A percentile compares a stretch with the other conserved stretches of the same genome.
These are phyloP conservation scores for Porites lobata DNA, from an alignment of 92 coral and sea anemone genomes.

Conservation along the genomic window DNA sequence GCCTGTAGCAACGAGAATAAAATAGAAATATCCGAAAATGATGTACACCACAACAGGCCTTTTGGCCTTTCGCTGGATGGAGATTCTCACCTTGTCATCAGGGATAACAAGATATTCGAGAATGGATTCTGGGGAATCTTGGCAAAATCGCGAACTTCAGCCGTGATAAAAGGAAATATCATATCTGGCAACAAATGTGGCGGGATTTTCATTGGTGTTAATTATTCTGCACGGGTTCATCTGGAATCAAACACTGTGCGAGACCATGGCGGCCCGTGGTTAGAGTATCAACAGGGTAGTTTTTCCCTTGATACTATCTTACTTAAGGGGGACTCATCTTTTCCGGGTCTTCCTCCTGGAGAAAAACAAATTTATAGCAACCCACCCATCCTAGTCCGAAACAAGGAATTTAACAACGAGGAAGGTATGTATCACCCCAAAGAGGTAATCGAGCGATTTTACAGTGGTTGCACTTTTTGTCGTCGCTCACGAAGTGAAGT, in stretches of 20 bases:
- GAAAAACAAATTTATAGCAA: conserved; percentile 14
- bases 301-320: too few relatives aligned
- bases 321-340: neutral
- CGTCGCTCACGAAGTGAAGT: conserved; percentile 20
- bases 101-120: conserved; percentile 65
- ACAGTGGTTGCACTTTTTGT: conserved; percentile 47
- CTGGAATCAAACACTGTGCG: conserved; percentile 53
- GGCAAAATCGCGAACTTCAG: conserved; percentile 47
- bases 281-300: neutral
- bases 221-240: conserved; percentile 57
- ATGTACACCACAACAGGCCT: conserved; percentile 43
- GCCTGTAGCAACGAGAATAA: neutral
- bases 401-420: conserved; percentile 43
- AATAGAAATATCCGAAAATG: conserved; percentile 8
- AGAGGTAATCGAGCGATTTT: neutral
- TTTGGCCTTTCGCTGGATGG: conserved; percentile 39
- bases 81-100: neutral
- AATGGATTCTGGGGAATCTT: conserved; percentile 68
- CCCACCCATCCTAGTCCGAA: conserved; percentile 37
- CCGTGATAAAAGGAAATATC: conserved; percentile 36
- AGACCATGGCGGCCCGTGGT: conserved; percentile 73
- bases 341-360: neutral
- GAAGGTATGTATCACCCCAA: conserved; percentile 61
- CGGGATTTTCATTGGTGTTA: conserved; percentile 51
- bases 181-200: conserved; percentile 77